Evolutionary conservation across 2,797 vertebrate genomes (phyloP), one percentile per base, ranked within the genome.

Genomic region (Falco columbarius): DNA sequence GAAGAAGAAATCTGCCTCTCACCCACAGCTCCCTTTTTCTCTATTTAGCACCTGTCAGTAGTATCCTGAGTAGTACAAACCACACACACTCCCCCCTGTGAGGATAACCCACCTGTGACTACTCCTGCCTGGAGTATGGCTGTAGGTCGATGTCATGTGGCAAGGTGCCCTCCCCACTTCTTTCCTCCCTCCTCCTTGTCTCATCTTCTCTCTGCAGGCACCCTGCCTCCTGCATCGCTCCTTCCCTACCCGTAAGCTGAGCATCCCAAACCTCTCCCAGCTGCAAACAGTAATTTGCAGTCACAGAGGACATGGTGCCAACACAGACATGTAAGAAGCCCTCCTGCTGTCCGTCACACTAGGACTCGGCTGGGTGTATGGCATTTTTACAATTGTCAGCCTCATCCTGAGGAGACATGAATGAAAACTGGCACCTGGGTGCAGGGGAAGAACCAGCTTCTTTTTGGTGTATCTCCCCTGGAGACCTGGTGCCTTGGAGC

Each of bases 11-110:
- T n/a, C 13, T 59, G 27, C 19, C 24, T 9, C 8, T 80, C 42
- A 47, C 29, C 7, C 52, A 47, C 7, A 36, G 32, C 11, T 66
- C 19, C 11, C 18, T 15, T 90, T 71, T 80, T 51, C 32, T 67
- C 19, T 30, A 40, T 20, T 91, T n/a, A 70, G 67, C 51, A 75
- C 20, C 32, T 62, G 52, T 11, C 19, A 44, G 29, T 6, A 47
- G 13, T 34, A 59, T 71, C 7, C 38, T 12, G 32, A 34, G 32
- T 18, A 66, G 12, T 32, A 36, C 59, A 58, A 55, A 12, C 2
- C 17, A 3, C 5, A 3, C 59, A 3, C 8, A 2, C 4, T 46
- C 26, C 16, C 13, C 36, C 12, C 34, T 26, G 9, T 0, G 4
- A 54, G 42, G 23, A 38, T 36, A 24, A 55, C 26, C 18, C 67